These are phyloP conservation scores for Drepanosiphum platanoidis DNA, from an alignment of 2,888 invertebrate species.

Conservation along the genomic window DNA sequence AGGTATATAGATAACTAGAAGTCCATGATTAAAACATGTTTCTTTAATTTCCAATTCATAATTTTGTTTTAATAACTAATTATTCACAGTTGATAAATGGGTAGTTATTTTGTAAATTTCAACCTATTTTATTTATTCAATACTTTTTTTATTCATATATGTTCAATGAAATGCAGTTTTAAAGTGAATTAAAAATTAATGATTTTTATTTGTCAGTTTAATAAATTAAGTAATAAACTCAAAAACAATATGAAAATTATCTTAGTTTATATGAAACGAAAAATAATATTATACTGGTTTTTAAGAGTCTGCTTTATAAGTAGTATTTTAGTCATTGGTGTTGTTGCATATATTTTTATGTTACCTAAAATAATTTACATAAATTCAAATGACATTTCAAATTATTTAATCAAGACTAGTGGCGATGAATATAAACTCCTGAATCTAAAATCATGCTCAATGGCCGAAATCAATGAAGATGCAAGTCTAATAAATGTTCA, in stretches of 20 bases:
- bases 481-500: constrained; percentile 17
- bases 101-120: no score
- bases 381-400: constrained; percentile 45
- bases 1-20: no score
- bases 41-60: background rate
- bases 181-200: no score
- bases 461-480: constrained; percentile 30
- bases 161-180: no score
- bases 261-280: constrained; percentile 44
- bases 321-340: constrained; percentile 12
- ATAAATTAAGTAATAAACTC: background rate
- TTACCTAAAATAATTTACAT: constrained; percentile 47
- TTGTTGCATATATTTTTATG: constrained; percentile 24
- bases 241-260: constrained; percentile 45
- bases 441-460: constrained; percentile 20
- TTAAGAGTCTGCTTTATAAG: constrained; percentile 38
- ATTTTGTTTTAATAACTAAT: background rate
- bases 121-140: no score
- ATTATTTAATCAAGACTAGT: constrained; percentile 54
- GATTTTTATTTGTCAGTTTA: background rate
- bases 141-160: no score
- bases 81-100: no score
- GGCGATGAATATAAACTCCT: constrained; percentile 41
- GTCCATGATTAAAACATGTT: no score
- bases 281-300: constrained; percentile 39